A percentile compares a stretch with the other conserved stretches of the same genome.
Conservation (phyloP, 2,888 invertebrate genomes). For the Dasypogon diadema region DNA sequence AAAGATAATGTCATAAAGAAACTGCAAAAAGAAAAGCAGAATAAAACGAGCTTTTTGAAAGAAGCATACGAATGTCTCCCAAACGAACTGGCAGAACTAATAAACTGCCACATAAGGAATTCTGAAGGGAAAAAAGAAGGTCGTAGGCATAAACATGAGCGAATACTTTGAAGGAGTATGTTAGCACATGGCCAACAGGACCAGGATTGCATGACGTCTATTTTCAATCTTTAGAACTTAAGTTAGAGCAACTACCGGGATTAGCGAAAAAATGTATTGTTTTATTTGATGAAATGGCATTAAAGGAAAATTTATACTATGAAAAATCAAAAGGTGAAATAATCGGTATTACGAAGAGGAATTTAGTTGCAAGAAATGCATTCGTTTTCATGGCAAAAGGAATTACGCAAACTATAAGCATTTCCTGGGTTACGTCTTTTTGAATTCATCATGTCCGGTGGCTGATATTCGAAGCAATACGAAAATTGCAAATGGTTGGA, state of each 20-base stretch:
- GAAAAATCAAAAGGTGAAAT: not conserved
- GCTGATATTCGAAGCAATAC: not conserved
- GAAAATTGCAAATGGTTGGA: not conserved
- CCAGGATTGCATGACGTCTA: not conserved
- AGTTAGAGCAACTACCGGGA: not conserved
- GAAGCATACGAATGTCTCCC: not conserved
- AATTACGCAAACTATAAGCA: not conserved
- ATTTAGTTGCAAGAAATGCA: not conserved
- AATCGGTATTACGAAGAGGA: not conserved
- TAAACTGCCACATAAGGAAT: not conserved
- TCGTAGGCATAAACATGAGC: not conserved
- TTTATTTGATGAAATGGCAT: not conserved
- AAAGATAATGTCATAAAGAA: not conserved
- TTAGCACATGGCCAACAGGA: not conserved
- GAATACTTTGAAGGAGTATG: not conserved
- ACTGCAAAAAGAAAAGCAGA: not conserved
- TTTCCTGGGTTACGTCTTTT: not conserved
- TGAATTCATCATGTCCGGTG: not conserved
- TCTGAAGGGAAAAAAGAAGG: not conserved
- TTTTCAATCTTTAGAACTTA: not conserved
- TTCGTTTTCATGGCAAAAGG: not conserved
- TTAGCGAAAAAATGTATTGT: not conserved
- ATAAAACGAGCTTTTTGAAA: not conserved
- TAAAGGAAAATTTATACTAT: not conserved
- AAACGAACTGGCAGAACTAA: not conserved